Evolutionary conservation across 2,797 vertebrate species (phyloP), one percentile per base, ranked within the genome.

Genomic region (Hapalemur alaotrensis): DNA sequence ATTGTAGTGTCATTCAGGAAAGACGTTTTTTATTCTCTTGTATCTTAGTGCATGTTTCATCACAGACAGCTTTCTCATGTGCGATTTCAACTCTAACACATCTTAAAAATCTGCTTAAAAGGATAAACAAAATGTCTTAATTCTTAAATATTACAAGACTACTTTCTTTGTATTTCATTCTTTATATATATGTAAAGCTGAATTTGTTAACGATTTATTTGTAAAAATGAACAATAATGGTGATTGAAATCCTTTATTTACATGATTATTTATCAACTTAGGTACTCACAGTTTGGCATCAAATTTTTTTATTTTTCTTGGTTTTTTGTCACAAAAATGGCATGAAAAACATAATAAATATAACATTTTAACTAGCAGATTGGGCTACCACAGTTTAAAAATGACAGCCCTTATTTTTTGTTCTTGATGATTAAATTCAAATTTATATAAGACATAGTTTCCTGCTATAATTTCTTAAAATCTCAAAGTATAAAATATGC

Each of bases 161-260:
- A 5, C 46, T 65, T 91, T 75, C 35, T 52, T 79, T 67, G 28
- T 67, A 14, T 89, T 87, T 90, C 67, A 63, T 59, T 89, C 50
- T 32, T 95, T 63, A 85, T 89, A 89, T 90, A 94, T 91, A 76
- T 57, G 8, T 48, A 85, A 67, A 80, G 6, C 30, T 41, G 13
- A 81, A 80, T 54, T 95, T 92, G 70, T 50, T 57, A 48, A 15
- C 35, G 5, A 63, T 95, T 76, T 70, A 18, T 70, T 94, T 95
- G 28, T 91, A 75, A 92, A 89, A 59, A 28, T 75, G 13, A 95
- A 15, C 22, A 89, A 50, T 28, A 35, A 80, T 86, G 12, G 41
- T 54, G 4, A 83, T 52, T 69, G 17, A 86, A 92, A 52, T 86
- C 14, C n/a, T 69, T 84, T 80, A 63, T 70, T 63, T 95, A 7